These are phyloP conservation scores for Neoaliturus tenellus DNA, from an alignment of 2,888 invertebrate species.

Conservation along the genomic window DNA sequence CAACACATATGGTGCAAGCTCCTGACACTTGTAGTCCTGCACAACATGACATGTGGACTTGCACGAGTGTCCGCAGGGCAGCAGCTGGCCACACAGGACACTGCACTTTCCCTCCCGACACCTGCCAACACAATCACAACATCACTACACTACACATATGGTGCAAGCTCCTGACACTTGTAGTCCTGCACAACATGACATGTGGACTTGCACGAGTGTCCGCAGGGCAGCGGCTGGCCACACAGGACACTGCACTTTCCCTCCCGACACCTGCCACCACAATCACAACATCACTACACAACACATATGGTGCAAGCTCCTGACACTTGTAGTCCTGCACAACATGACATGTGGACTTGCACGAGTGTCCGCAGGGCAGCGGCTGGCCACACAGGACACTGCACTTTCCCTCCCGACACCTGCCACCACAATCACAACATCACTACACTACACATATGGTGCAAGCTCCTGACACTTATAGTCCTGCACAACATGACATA, in stretches of 20 bases:
- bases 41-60: constrained; percentile 77
- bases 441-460: constrained; percentile 72
- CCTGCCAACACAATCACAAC: no score
- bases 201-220: constrained; percentile 78
- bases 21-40: constrained; percentile 77
- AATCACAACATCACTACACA: no score
- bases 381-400: constrained; percentile 73
- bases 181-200: constrained; percentile 79
- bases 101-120: constrained; percentile 79
- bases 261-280: constrained; percentile 72
- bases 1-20: constrained; percentile 71
- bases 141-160: constrained; percentile 73
- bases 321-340: constrained; percentile 76
- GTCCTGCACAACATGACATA: constrained; percentile 79
- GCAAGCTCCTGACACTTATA: no score
- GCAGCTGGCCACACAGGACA: constrained; percentile 73
- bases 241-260: constrained; percentile 80
- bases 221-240: constrained; percentile 75
- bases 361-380: constrained; percentile 79
- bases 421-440: no score
- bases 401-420: constrained; percentile 79
- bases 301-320: constrained; percentile 72
- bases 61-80: constrained; percentile 81
- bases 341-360: constrained; percentile 78
- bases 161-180: no score